phyloP scores from a whole-genome alignment of 2,888 invertebrate species.

The Hecatera dysodea region DNA sequence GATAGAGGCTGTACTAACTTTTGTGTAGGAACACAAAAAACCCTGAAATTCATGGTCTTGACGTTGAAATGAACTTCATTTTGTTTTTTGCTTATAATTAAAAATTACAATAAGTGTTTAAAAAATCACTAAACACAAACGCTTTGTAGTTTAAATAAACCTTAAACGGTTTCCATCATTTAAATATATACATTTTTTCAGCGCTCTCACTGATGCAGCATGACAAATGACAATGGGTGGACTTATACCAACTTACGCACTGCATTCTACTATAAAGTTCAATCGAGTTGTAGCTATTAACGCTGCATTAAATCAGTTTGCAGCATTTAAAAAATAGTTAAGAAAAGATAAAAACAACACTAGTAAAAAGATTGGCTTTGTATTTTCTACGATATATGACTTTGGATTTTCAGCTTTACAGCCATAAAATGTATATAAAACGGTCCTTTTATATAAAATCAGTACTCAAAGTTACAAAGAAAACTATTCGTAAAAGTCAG shows the following conservation, averaged over 20 bases:
- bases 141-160: slow-evolving; percentile 3
- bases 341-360: background rate
- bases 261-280: slow-evolving; percentile 4
- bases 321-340: background rate
- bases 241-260: background rate
- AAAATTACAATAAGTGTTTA: background rate
- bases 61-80: no score
- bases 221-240: slow-evolving; percentile 18
- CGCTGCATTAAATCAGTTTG: slow-evolving; percentile 10
- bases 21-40: background rate
- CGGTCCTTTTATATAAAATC: background rate
- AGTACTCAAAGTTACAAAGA: no score
- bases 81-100: no score
- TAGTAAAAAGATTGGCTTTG: background rate
- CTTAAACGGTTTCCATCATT: slow-evolving; percentile 23
- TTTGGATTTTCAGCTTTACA: background rate
- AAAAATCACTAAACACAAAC: background rate
- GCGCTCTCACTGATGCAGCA: slow-evolving; percentile 6
- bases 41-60: no score
- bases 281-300: slow-evolving; percentile 18
- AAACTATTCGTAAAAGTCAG: no score
- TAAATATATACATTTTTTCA: slow-evolving; percentile 25
- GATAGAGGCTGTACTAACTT: background rate
- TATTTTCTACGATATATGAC: no score
- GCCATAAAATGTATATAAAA: background rate